Base-by-base conservation (phyloP, 2,888 invertebrate species). In the Leptura quadrifasciata region DNA sequence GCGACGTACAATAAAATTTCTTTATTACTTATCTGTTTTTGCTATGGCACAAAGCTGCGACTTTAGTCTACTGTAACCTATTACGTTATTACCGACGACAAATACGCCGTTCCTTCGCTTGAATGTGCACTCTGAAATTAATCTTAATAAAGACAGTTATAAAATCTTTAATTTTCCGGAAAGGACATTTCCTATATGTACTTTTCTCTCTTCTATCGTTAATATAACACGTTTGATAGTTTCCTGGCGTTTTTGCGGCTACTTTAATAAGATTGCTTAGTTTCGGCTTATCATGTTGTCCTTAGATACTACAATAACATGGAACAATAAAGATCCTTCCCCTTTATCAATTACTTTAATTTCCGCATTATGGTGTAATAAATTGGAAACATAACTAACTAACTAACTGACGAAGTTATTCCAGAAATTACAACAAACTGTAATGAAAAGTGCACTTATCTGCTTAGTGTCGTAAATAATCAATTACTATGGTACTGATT, bases 11-110 rank as follows among this genome's bases (percentile, higher is more conserved):
- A 60, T 70, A 70, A 70, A 70, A 70, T 24, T 21, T 24, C 69
- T 60, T 69, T 70, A 70, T 70, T 70, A 47, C 64, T 70, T 70
- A 70, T 70, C 70, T 70, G 70, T 58, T 60, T 60, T 31, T 57
- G 35, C 60, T 27, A 60, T 60, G 21, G 55, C 55, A 27, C 35
- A 2, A n/a, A 39, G 39, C 57, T 54, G 21, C 60, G 18, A 58
- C 21, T 60, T 60, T 21, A 39, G 60, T 70, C 47, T 47, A 24
- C 2, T 21, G n/a, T 57, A 70, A 27, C 39, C n/a, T 20, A 21
- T 58, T 9, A 35, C 39, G 39, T 69, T 57, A 35, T 17, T 39
- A 15, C 31, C 35, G 57, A 69, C 17, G 27, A 5, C 69, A 21
- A 58, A 58, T 64, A 17, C 64, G 21, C n/a, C 15, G n/a, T n/a